A percentile compares a stretch with the other conserved stretches of the same genome.
Evolutionary conservation across 2,797 vertebrate species (phyloP).

Genomic region (Danio choprae): DNA sequence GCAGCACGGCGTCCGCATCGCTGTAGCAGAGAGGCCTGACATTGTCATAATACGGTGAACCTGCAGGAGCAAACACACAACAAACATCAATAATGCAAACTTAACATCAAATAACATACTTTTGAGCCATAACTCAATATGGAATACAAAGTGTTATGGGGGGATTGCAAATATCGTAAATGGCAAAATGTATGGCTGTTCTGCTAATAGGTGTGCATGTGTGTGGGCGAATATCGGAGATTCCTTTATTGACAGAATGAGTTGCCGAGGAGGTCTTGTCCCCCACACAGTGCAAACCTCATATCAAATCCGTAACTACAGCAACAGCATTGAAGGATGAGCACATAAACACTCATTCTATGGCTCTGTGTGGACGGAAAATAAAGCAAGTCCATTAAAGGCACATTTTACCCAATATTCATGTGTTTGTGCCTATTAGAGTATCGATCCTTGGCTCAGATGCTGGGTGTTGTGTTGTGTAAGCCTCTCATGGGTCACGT

Average conservation of each 20-base stretch:
- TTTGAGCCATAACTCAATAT: not conserved
- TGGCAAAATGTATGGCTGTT: conserved; percentile 1
- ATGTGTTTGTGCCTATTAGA: conserved; percentile 26
- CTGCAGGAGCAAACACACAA: conserved; percentile 67
- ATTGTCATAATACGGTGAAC: conserved; percentile 96
- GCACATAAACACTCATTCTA: conserved; percentile 4
- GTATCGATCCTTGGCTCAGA: not conserved
- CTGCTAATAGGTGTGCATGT: conserved; percentile 19
- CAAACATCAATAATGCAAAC: not conserved
- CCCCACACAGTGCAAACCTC: conserved; percentile 37
- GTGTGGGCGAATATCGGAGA: conserved; percentile 28
- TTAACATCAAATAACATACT: not conserved
- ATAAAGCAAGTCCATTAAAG: conserved; percentile 34
- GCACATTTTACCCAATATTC: not conserved
- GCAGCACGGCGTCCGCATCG: conserved; percentile 91
- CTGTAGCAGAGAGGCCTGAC: conserved; percentile 97
- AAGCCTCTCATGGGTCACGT: conserved; percentile 15
- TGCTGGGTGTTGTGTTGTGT: not conserved
- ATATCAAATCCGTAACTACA: conserved; percentile 53
- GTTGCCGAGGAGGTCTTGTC: conserved; percentile 39
- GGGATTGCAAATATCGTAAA: conserved; percentile 4
- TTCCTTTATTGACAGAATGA: conserved; percentile 35
- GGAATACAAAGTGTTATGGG: not conserved
- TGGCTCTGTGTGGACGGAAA: not conserved
- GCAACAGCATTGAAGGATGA: conserved; percentile 55